Evolutionary conservation across 30 jellyfish, hydroid and myxozoan genomes (phyloP), one percentile per base, ranked within the genome.

Genomic region (Hydractinia symbiolongicarpus): DNA sequence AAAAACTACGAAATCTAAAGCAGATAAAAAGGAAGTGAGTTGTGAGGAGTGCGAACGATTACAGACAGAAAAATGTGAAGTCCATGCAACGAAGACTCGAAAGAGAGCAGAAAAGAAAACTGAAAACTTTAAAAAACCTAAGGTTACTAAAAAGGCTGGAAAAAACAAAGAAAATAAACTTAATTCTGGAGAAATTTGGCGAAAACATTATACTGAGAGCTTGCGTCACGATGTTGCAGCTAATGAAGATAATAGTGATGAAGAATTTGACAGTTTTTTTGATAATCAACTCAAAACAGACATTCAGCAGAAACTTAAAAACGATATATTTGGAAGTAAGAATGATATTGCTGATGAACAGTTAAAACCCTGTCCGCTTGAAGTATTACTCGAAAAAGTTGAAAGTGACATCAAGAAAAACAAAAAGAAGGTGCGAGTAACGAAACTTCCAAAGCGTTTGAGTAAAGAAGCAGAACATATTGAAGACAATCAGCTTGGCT

Each of bases 331-430:
- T 16, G 69, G 19, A 51, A 74, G 30, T 10, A 74, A 50, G 15
- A 74, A 5, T 6, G 74, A 4, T 74, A 5, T 8, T 49, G 30
- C 51, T 11, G 74, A 50, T 5, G 83, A 74, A 30, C 40, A 66
- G 17, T 20, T 79, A 52, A 79, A 79, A 62, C 87, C 87, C 5
- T 79, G 87, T 61, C 56, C 87, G 11, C 9, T 79, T 20, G 87
- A 79, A 79, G 64, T 52, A 54, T 19, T 79, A 21, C 30, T 61
- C 10, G 79, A 79, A 50, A 79, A 67, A 19, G 50, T 6, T 68
- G 85, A 79, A 20, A 58, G 67, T 30, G 9, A 10, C 10, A 15
- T 58, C 16, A 15, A 5, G 5, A 20, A 60, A 30, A 79, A 79
- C 64, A 67, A 13, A 13, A 61, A 62, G 6, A 57, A 64, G 9